phyloP scores from a whole-genome alignment of 2,113 vertebrate species.

The Procavia capensis region DNA sequence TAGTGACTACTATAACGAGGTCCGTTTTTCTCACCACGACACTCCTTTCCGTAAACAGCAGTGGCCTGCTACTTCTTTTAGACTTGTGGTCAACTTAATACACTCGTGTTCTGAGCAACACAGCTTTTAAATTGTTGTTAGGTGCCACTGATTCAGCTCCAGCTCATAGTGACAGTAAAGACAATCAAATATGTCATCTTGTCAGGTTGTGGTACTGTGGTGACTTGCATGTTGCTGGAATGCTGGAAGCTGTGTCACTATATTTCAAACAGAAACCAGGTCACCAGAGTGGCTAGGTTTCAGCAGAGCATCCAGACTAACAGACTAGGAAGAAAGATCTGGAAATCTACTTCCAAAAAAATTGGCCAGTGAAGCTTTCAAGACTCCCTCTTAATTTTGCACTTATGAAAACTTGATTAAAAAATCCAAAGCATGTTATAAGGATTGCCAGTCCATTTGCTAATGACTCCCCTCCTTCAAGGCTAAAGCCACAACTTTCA shows the following conservation, averaged over 20 bases:
- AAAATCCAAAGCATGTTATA: neutral
- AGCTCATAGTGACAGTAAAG: neutral
- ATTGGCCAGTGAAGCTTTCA: neutral
- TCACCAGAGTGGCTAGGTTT: neutral
- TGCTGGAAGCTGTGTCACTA: neutral
- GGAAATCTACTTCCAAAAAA: neutral
- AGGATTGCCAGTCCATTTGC: slow-evolving; percentile 31
- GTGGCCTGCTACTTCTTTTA: neutral
- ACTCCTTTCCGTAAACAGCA: neutral
- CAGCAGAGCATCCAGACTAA: neutral
- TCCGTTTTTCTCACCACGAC: neutral
- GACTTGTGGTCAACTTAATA: neutral
- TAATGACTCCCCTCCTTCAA: slow-evolving; percentile 74
- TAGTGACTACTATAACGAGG: neutral
- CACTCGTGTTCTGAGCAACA: neutral
- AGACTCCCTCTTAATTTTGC: slow-evolving; percentile 51
- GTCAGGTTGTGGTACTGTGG: neutral
- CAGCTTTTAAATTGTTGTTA: neutral
- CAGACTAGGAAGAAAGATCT: neutral
- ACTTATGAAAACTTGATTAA: slow-evolving; percentile 37
- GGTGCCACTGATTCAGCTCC: neutral
- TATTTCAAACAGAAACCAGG: neutral
- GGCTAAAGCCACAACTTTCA: slow-evolving; percentile 67
- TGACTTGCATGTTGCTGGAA: neutral
- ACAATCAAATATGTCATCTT: neutral